These are phyloP conservation scores for Bibio marci DNA, from an alignment of 2,888 invertebrate species.

Conservation along the genomic window DNA sequence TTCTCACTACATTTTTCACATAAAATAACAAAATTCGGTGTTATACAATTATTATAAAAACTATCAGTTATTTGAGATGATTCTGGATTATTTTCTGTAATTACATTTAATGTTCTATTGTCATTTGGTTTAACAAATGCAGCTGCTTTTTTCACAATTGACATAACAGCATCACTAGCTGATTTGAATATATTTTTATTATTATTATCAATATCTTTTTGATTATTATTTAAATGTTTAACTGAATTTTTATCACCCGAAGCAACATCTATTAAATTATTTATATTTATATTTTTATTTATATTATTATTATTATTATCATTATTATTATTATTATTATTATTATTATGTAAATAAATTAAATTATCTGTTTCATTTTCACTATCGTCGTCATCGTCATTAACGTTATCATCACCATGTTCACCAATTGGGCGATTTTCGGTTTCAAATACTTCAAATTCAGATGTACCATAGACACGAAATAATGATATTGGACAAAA, in stretches of 20 bases:
- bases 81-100: too few relatives aligned
- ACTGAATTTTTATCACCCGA: background rate
- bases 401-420: slow-evolving; percentile 45
- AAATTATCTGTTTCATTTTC: too few relatives aligned
- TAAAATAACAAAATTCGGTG: slow-evolving; percentile 54
- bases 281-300: background rate
- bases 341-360: too few relatives aligned
- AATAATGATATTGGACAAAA: slow-evolving; percentile 96
- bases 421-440: slow-evolving; percentile 53
- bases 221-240: slow-evolving; percentile 21
- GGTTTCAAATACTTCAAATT: slow-evolving; percentile 75
- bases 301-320: slow-evolving; percentile 7
- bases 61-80: too few relatives aligned
- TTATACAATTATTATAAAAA: too few relatives aligned
- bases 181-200: slow-evolving; percentile 65
- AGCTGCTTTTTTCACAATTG: slow-evolving; percentile 84
- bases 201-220: slow-evolving; percentile 32
- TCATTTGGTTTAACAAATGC: slow-evolving; percentile 58
- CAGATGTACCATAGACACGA: slow-evolving; percentile 83
- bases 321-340: slow-evolving; percentile 9
- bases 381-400: slow-evolving; percentile 45
- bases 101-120: too few relatives aligned
- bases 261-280: background rate
- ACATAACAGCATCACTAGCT: slow-evolving; percentile 79
- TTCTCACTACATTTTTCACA: slow-evolving; percentile 59